Evolutionary conservation across 2,113 vertebrate species (phyloP).

Genomic region (Sylvia atricapilla): DNA sequence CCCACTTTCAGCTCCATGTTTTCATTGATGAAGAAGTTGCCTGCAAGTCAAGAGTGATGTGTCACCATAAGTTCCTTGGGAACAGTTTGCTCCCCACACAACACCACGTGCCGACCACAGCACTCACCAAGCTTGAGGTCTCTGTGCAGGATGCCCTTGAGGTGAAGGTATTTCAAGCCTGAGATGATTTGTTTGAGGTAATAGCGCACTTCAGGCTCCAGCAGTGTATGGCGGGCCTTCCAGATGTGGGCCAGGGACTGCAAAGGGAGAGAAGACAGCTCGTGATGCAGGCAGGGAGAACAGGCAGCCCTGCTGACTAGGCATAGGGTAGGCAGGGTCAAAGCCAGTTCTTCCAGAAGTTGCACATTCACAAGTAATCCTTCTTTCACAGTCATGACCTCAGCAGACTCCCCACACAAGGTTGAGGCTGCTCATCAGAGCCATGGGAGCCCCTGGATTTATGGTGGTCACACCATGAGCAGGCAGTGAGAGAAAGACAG

Average conservation of each 20-base stretch:
- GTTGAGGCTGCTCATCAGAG: neutral
- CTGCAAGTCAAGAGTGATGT: conserved; percentile 53
- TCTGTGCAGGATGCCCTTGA: conserved; percentile 90
- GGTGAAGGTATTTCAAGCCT: conserved; percentile 94
- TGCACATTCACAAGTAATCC: neutral
- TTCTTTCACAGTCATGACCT: conserved; percentile 13
- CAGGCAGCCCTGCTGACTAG: neutral
- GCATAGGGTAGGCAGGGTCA: neutral
- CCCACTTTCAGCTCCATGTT: conserved; percentile 97
- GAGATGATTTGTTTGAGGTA: conserved; percentile 97
- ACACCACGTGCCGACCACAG: neutral
- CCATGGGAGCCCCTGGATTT: neutral
- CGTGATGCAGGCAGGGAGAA: neutral
- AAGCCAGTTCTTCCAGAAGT: conserved; percentile 50
- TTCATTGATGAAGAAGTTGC: conserved; percentile 98
- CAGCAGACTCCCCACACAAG: neutral
- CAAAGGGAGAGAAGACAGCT: neutral
- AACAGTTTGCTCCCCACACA: neutral
- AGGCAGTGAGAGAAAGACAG: neutral
- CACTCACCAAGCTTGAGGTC: conserved; percentile 93
- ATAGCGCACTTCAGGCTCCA: conserved; percentile 95
- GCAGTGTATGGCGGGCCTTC: conserved; percentile 94
- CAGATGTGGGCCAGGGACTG: conserved; percentile 98
- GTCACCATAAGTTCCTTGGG: neutral
- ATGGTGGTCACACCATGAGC: neutral